Evolutionary conservation across 92 coral and sea anemone species (phyloP).

Genomic region (Micromussa lordhowensis): DNA sequence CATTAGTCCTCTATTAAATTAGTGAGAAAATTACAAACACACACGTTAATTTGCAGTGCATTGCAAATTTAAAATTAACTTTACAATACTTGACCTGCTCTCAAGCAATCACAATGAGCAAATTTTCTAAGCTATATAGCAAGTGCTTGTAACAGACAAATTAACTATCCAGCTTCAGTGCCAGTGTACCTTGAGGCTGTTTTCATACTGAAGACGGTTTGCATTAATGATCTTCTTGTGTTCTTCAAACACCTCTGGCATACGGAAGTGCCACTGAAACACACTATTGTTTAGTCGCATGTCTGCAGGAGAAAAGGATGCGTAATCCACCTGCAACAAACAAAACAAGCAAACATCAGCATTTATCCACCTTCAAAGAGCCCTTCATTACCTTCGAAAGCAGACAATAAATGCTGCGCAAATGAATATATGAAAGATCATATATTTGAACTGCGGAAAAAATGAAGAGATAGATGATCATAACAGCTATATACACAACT

Average conservation of each 20-base stretch:
- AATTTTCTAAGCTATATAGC: too few relatives aligned
- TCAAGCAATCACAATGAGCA: too few relatives aligned
- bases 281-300: slow-evolving; percentile 99
- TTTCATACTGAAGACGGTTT: slow-evolving; percentile 96
- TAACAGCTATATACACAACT: too few relatives aligned
- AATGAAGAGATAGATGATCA: too few relatives aligned
- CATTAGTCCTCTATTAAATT: too few relatives aligned
- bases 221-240: slow-evolving; percentile 98
- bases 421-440: too few relatives aligned
- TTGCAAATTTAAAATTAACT: too few relatives aligned
- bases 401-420: not conserved
- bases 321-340: slow-evolving; percentile 89
- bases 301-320: slow-evolving; percentile 99
- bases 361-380: not conserved
- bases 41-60: too few relatives aligned
- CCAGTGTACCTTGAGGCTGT: slow-evolving; percentile 89
- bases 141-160: not conserved
- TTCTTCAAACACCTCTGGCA: slow-evolving; percentile 99
- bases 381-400: not conserved
- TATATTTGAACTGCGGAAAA: too few relatives aligned
- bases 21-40: too few relatives aligned
- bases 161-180: not conserved
- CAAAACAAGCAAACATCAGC: not conserved
- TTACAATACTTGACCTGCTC: too few relatives aligned
- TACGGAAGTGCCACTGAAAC: slow-evolving; percentile 99